These are phyloP conservation scores for Drosophila setifemur DNA, from an alignment of 1,140 invertebrate species.

Conservation along the genomic window DNA sequence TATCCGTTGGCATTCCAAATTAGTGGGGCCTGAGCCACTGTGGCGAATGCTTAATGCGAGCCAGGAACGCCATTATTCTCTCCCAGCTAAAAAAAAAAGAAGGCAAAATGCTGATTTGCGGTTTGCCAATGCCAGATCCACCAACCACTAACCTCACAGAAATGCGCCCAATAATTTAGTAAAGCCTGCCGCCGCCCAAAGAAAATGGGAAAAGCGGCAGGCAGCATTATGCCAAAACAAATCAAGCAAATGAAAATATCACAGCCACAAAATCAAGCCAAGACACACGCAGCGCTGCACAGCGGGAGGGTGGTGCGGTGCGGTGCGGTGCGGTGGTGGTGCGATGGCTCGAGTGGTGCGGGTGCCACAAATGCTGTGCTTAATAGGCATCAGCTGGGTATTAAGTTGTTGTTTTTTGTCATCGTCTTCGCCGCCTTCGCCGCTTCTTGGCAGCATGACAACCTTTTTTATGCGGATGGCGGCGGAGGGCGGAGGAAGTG, in stretches of 20 bases:
- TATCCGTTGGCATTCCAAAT: constrained; percentile 16
- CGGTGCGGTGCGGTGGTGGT: not conserved
- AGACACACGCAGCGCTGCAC: constrained; percentile 47
- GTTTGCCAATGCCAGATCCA: constrained; percentile 46
- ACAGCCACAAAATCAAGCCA: constrained; percentile 75
- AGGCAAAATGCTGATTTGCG: constrained; percentile 74
- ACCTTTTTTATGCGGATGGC: constrained; percentile 45
- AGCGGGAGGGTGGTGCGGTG: constrained; percentile 9
- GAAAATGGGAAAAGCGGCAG: constrained; percentile 21
- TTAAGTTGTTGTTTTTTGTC: constrained; percentile 79
- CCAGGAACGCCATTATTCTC: constrained; percentile 53
- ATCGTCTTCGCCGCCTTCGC: constrained; percentile 28
- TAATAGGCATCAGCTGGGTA: constrained; percentile 81
- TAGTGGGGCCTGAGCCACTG: constrained; percentile 23
- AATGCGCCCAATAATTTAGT: constrained; percentile 57
- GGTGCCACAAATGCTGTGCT: constrained; percentile 78
- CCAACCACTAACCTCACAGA: constrained; percentile 1
- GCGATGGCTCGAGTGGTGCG: not conserved
- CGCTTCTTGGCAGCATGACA: constrained; percentile 68
- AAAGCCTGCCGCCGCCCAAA: constrained; percentile 1
- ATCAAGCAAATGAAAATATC: constrained; percentile 80
- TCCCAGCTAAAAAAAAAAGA: constrained; percentile 4
- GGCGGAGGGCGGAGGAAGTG: not conserved
- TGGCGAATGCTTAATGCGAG: constrained; percentile 66
- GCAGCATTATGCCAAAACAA: constrained; percentile 77